A percentile compares a stretch with the other conserved stretches of the same genome.
Evolutionary conservation across 2,888 invertebrate genomes (phyloP).

Genomic region (Oxyteleia sp.): DNA sequence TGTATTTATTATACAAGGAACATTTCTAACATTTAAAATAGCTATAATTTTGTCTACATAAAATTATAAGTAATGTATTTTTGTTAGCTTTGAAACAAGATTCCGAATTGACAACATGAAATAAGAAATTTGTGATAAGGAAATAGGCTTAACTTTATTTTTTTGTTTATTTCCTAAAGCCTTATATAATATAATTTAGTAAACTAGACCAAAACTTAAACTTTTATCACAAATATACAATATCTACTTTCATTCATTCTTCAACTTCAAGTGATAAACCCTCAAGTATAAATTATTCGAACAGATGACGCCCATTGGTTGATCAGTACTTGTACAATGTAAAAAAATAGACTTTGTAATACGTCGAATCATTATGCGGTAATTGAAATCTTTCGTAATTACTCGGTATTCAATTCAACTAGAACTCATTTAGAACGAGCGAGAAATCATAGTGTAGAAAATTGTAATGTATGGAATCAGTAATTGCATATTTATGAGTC

Average conservation of each 20-base stretch:
- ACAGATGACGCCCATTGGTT: constrained; percentile 45
- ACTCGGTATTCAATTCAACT: constrained; percentile 59
- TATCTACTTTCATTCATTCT: constrained; percentile 12
- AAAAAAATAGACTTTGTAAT: constrained; percentile 53
- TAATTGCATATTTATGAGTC: constrained; percentile 66
- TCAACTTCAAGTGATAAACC: constrained; percentile 32
- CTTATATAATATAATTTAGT: too few relatives aligned
- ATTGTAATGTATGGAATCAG: constrained; percentile 61
- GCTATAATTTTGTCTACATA: too few relatives aligned
- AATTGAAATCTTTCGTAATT: constrained; percentile 67
- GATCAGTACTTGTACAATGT: constrained; percentile 23
- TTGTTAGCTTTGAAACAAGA: too few relatives aligned
- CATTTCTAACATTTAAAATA: too few relatives aligned
- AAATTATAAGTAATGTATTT: too few relatives aligned
- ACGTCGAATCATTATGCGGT: constrained; percentile 62
- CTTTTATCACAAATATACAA: too few relatives aligned
- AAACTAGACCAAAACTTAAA: too few relatives aligned
- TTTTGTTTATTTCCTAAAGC: too few relatives aligned
- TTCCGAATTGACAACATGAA: too few relatives aligned
- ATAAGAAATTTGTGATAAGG: too few relatives aligned
- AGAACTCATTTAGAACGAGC: constrained; percentile 53
- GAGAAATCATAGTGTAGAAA: constrained; percentile 58
- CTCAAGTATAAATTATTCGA: constrained; percentile 40
- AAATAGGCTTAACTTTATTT: too few relatives aligned
- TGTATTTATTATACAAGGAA: too few relatives aligned